Base-by-base conservation (phyloP, 2,797 vertebrate species). In the Rachycentron canadum region DNA sequence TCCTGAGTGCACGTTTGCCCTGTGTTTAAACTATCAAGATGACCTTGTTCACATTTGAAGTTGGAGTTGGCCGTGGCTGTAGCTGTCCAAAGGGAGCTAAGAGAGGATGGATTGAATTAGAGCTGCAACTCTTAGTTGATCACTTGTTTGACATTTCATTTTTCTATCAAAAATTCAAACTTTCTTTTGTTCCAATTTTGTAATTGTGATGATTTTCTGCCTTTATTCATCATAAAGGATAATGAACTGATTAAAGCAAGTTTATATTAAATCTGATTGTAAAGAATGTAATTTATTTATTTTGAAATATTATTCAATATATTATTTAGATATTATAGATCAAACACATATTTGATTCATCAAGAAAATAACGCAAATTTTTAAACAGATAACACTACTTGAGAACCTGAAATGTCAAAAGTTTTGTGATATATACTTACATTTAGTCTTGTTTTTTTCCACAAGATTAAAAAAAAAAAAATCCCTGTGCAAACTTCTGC, bases 11-110 rank as follows among this genome's bases (percentile, higher is more conserved):
- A 78, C 75, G 50, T 21, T 47, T 55, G 78, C 28, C 45, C 84
- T 0, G 59, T 10, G 67, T 77, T 85, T 68, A 76, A 60, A 77
- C 67, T 34, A 77, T 79, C 78, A 43, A 30, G 41, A 77, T 60
- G 88, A 90, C 88, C 87, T 86, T 79, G 76, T 72, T 83, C 79
- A 56, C 32, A 32, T 56, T 2, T 17, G 36, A 64, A 61, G 76
- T 66, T 28, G 32, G 58, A 67, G 58, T 61, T 67, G 49, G 49
- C 45, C 55, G 59, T 19, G 58, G 21, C 68, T 41, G 59, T 1
- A 50, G 32, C 25, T 36, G 36, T 25, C 32, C 12, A 19, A 19
- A 14, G n/a, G 43, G 34, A 76, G n/a, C 12, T 36, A 3, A 40
- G 0, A 52, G 10, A 82, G 13, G 71, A 25, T 0, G 52, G 9